These are phyloP conservation scores for Schizothorax lantsangensis DNA, from an alignment of 2,797 vertebrate genomes.

Conservation along the genomic window DNA sequence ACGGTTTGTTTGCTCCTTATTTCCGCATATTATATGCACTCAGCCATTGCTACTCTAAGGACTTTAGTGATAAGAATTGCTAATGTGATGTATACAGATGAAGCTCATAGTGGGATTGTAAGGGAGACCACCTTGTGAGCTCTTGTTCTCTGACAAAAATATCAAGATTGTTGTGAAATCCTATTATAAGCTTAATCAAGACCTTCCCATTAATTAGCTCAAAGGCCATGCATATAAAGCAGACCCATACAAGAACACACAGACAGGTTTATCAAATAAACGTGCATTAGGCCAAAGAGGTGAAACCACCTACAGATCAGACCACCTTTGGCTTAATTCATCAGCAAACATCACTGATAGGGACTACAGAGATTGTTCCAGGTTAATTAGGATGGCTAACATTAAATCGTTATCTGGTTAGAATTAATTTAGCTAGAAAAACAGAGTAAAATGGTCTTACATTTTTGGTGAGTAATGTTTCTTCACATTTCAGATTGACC, in stretches of 20 bases:
- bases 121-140: slow-evolving; percentile 69
- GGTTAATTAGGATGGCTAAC: slow-evolving; percentile 38
- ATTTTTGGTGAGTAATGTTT: neutral
- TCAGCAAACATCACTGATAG: slow-evolving; percentile 7
- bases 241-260: slow-evolving; percentile 42
- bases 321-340: neutral
- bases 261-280: slow-evolving; percentile 43
- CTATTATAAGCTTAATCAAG: slow-evolving; percentile 79
- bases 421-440: neutral
- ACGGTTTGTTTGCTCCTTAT: slow-evolving; percentile 50
- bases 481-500: neutral
- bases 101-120: slow-evolving; percentile 50
- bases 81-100: slow-evolving; percentile 57
- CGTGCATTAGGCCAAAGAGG: slow-evolving; percentile 35
- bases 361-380: slow-evolving; percentile 20
- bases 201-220: slow-evolving; percentile 72
- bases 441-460: neutral
- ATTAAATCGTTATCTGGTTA: neutral
- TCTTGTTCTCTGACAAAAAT: slow-evolving; percentile 75
- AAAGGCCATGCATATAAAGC: slow-evolving; percentile 75
- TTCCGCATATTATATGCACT: slow-evolving; percentile 57
- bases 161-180: slow-evolving; percentile 81
- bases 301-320: slow-evolving; percentile 26
- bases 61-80: slow-evolving; percentile 54
- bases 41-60: slow-evolving; percentile 53